Evolutionary conservation across 2,888 invertebrate genomes (phyloP).

Genomic region (Dendrolimus houi): DNA sequence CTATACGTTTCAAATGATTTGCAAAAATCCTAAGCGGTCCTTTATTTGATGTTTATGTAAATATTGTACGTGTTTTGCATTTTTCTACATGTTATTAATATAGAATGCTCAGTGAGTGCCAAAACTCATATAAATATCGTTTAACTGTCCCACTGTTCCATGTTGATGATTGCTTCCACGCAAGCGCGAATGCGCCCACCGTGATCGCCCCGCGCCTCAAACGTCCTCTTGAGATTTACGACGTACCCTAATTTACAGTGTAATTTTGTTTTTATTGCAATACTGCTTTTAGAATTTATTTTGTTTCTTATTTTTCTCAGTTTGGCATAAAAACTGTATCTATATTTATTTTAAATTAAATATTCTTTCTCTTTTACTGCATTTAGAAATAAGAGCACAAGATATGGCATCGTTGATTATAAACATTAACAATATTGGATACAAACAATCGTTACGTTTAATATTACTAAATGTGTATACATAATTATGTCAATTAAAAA

Average conservation of each 20-base stretch:
- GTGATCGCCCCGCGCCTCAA: conserved; percentile 12
- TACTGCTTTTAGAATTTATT: too few relatives aligned
- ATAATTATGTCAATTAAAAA: too few relatives aligned
- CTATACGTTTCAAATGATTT: not conserved
- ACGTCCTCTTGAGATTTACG: not conserved
- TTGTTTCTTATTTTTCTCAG: too few relatives aligned
- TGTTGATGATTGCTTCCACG: not conserved
- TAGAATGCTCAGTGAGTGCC: not conserved
- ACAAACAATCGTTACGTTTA: too few relatives aligned
- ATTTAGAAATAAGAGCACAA: too few relatives aligned
- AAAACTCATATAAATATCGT: not conserved
- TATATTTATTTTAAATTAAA: too few relatives aligned
- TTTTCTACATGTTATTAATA: not conserved
- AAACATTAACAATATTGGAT: too few relatives aligned
- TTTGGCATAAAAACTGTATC: too few relatives aligned
- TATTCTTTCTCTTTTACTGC: too few relatives aligned
- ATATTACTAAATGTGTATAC: too few relatives aligned
- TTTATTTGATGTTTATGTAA: not conserved
- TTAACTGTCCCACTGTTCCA: not conserved
- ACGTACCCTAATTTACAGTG: not conserved
- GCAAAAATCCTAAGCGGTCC: conserved; percentile 1
- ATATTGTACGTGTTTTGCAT: conserved; percentile 1
- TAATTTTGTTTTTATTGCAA: not conserved
- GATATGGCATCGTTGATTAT: too few relatives aligned
- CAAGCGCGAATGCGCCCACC: not conserved